phyloP scores from a whole-genome alignment of 2,888 invertebrate genomes.

The Tetranychus piercei region DNA sequence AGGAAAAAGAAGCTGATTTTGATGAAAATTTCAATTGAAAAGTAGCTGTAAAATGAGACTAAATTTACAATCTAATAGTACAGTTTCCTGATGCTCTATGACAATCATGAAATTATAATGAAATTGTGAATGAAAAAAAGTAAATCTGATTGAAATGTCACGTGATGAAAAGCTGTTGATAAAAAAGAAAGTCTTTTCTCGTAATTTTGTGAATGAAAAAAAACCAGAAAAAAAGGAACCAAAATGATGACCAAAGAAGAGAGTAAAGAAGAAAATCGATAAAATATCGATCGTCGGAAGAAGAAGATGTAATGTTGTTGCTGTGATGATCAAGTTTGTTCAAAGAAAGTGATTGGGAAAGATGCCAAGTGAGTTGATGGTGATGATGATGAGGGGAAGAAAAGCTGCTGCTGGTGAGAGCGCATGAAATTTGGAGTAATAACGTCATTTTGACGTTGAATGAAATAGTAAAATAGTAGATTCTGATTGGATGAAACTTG shows the following conservation, averaged over 20 bases:
- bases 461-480: constrained; percentile 17
- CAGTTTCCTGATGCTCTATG: neutral
- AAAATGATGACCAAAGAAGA: neutral
- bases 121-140: neutral
- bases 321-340: neutral
- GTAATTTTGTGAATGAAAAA: neutral
- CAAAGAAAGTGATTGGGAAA: neutral
- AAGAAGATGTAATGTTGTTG: neutral
- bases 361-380: neutral
- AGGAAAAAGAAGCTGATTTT: too few species aligned
- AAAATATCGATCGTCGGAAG: neutral
- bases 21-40: too few species aligned
- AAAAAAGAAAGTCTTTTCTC: neutral
- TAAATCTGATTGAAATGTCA: neutral
- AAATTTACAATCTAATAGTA: too few species aligned
- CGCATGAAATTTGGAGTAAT: neutral
- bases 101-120: neutral
- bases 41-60: too few species aligned
- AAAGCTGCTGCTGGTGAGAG: neutral
- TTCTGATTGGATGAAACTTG: constrained; percentile 24
- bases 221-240: neutral
- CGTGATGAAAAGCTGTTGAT: neutral
- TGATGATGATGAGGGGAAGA: neutral
- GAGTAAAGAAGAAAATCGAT: neutral
- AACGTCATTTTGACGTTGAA: constrained; percentile 24